Evolutionary conservation across 2,888 invertebrate genomes (phyloP), one percentile per base, ranked within the genome.

Genomic region (Enchytraeus crypticus): DNA sequence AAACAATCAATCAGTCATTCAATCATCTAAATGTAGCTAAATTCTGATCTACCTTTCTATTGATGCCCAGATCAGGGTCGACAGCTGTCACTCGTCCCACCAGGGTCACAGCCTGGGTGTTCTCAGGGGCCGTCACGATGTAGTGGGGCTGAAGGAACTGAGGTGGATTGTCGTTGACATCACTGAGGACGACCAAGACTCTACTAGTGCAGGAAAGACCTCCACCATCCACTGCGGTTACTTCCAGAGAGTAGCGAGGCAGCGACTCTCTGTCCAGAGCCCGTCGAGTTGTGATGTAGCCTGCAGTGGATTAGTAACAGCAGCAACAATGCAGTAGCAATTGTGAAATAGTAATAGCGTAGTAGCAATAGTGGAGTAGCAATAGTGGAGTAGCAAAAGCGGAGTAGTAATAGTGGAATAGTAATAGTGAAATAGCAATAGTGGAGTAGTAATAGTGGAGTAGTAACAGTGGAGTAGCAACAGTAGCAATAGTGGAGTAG

Each of bases 61-160:
- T 57, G 23, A 32, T 26, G 30, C 87, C 90, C 51, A 88, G 85
- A 79, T 78, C 78, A 43, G 62, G 64, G 70, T 78, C 78, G 5
- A 67, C 64, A 3, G 78, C 77, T 3, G 72, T 66, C 5, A 77
- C 71, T 34, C 74, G 66, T 27, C 73, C 72, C 56, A 93, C 88
- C 66, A 88, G 66, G 61, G 87, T 87, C 63, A 92, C 92, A 56
- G 91, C 83, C 21, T 85, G 84, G 38, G 91, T 88, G 77, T 92
- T 90, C 80, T 96, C 95, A 2, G 88, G 85, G 62, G 95, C 87
- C 80, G 90, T 91, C 81, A 66, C 65, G 11, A 61, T 29, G 43
- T 64, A 63, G 34, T 32, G 21, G 27, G 34, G 14, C 61, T 53
- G 66, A 0, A 73, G 67, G 66, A 77, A 77, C 3, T 62, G 65